phyloP scores from a whole-genome alignment of 2,888 invertebrate species.

The Phasia obesa region DNA sequence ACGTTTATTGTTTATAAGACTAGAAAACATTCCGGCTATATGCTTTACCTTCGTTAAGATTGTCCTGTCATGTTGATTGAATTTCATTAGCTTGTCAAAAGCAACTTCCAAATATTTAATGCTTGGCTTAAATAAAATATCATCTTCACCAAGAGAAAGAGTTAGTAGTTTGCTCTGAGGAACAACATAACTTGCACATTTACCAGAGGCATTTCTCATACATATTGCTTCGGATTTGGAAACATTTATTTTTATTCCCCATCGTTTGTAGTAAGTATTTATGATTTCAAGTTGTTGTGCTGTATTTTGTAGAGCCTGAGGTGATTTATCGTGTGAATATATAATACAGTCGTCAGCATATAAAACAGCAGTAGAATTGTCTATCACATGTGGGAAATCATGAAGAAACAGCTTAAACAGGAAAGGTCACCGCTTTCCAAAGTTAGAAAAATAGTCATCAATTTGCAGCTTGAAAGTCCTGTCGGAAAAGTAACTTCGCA shows the following conservation, averaged over 20 bases:
- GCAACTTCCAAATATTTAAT: not conserved
- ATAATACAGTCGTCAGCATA: constrained; percentile 35
- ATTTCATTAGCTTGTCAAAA: constrained; percentile 4
- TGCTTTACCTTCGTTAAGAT: not conserved
- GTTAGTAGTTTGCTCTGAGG: constrained; percentile 1
- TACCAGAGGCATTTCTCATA: too few species aligned
- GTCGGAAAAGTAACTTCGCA: not conserved
- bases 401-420: constrained; percentile 21
- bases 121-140: not conserved
- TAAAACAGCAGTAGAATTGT: constrained; percentile 6
- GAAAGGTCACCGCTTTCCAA: not conserved
- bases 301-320: not conserved
- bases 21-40: constrained; percentile 1
- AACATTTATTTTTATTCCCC: constrained; percentile 5
- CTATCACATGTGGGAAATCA: constrained; percentile 8
- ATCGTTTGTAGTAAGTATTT: not conserved
- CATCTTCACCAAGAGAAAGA: not conserved
- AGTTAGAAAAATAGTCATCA: not conserved
- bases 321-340: not conserved
- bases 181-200: constrained; percentile 14
- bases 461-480: not conserved
- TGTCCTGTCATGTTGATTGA: not conserved
- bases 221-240: too few species aligned
- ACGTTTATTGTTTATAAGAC: not conserved
- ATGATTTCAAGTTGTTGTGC: not conserved